These are phyloP conservation scores for Agriopis aurantiaria DNA, from an alignment of 2,888 invertebrate species.

Conservation along the genomic window DNA sequence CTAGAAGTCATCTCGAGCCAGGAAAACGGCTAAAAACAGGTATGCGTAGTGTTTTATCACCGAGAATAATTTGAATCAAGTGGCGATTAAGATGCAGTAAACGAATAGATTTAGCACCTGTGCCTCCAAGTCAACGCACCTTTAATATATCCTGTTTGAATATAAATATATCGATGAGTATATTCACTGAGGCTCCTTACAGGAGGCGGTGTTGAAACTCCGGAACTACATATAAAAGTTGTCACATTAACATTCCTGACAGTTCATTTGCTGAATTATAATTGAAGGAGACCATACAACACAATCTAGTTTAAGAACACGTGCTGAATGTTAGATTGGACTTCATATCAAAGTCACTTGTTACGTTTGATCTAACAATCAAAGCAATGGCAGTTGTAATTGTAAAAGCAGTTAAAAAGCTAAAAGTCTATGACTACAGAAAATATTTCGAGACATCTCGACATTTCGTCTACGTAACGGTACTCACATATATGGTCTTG, in stretches of 20 bases:
- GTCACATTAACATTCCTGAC: slow-evolving; percentile 40
- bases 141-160: slow-evolving; percentile 67
- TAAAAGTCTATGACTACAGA: slow-evolving; percentile 11
- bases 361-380: neutral
- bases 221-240: slow-evolving; percentile 40
- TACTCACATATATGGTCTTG: slow-evolving; percentile 26
- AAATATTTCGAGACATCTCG: slow-evolving; percentile 20
- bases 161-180: slow-evolving; percentile 59
- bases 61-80: slow-evolving; percentile 48
- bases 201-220: slow-evolving; percentile 44
- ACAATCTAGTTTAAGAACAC: neutral
- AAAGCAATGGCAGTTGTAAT: slow-evolving; percentile 2
- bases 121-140: slow-evolving; percentile 65
- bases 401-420: slow-evolving; percentile 6
- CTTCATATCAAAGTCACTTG: neutral
- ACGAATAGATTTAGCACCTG: slow-evolving; percentile 57
- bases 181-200: slow-evolving; percentile 51
- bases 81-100: slow-evolving; percentile 45
- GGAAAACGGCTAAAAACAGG: slow-evolving; percentile 25
- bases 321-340: neutral
- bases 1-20: slow-evolving; percentile 5
- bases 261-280: slow-evolving; percentile 24
- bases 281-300: slow-evolving; percentile 1
- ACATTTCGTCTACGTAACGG: slow-evolving; percentile 16
- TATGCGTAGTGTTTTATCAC: slow-evolving; percentile 37